phyloP scores from a whole-genome alignment of 2,113 vertebrate species.

The Orientallactaga bullata region DNA sequence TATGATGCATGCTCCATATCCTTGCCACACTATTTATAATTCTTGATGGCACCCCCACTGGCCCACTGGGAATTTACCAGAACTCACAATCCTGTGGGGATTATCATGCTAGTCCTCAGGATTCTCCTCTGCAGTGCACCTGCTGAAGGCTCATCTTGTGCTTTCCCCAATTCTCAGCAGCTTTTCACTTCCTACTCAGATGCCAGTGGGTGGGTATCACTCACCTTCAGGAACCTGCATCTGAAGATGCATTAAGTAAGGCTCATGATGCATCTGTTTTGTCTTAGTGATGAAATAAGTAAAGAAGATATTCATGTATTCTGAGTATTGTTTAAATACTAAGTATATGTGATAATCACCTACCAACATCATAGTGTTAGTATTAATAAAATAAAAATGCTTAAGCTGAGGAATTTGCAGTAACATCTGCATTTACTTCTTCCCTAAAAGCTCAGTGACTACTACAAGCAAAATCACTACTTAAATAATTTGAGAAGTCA shows the following conservation, averaged over 20 bases:
- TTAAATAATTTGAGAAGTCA: neutral
- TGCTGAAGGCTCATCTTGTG: neutral
- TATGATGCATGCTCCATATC: no score
- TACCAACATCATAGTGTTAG: neutral
- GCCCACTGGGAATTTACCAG: neutral
- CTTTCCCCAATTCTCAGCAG: rapidly evolving
- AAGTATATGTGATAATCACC: neutral
- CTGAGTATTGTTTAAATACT: neutral
- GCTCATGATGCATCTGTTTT: neutral
- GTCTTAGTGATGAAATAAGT: neutral
- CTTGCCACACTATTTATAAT: no score
- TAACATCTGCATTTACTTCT: neutral
- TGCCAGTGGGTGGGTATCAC: neutral
- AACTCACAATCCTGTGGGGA: neutral
- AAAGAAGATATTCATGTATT: neutral
- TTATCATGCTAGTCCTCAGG: neutral
- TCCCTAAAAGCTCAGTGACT: neutral
- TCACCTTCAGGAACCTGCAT: neutral
- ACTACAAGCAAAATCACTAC: neutral
- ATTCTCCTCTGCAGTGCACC: neutral
- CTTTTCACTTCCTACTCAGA: neutral
- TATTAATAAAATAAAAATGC: neutral
- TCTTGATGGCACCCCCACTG: neutral
- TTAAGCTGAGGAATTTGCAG: neutral
- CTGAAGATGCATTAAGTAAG: neutral